A percentile compares a stretch with the other conserved stretches of the same genome.
Evolutionary conservation across 1,140 invertebrate species (phyloP).

Genomic region (Linepithema humile): DNA sequence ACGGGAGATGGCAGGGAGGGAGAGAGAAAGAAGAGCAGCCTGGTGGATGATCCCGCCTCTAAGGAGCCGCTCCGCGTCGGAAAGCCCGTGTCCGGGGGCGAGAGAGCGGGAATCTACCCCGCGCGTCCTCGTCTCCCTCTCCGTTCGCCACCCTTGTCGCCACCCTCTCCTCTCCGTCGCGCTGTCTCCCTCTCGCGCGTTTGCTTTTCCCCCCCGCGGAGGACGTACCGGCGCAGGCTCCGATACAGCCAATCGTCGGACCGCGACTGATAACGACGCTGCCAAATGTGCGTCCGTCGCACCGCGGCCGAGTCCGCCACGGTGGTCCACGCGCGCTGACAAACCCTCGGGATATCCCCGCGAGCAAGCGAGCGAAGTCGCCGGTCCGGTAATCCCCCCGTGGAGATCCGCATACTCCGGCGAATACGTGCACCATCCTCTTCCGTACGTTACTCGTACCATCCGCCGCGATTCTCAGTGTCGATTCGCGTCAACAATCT

Average conservation of each 20-base stretch:
- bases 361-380: conserved; percentile 27
- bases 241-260: conserved; percentile 84
- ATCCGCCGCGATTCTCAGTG: neutral
- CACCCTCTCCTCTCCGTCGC: conserved; percentile 46
- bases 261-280: conserved; percentile 83
- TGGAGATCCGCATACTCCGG: neutral
- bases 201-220: conserved; percentile 41
- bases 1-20: conserved; percentile 9
- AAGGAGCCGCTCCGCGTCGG: conserved; percentile 72
- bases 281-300: conserved; percentile 81
- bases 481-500: conserved; percentile 10
- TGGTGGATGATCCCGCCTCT: conserved; percentile 83
- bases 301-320: conserved; percentile 73
- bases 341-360: conserved; percentile 63
- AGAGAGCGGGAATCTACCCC: conserved; percentile 51
- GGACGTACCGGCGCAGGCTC: conserved; percentile 82
- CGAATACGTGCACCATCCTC: neutral
- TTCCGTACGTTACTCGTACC: neutral
- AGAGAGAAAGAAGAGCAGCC: conserved; percentile 69
- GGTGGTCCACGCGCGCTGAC: conserved; percentile 78
- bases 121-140: conserved; percentile 40
- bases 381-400: conserved; percentile 21
- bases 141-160: conserved; percentile 51
- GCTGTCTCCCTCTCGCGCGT: conserved; percentile 29
- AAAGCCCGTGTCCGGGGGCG: conserved; percentile 48